Percentiles rank a stretch among this genome's conserved stretches.
phyloP scores from a whole-genome alignment of 1,140 invertebrate genomes.

The Pseudachorutes palmiensis region DNA sequence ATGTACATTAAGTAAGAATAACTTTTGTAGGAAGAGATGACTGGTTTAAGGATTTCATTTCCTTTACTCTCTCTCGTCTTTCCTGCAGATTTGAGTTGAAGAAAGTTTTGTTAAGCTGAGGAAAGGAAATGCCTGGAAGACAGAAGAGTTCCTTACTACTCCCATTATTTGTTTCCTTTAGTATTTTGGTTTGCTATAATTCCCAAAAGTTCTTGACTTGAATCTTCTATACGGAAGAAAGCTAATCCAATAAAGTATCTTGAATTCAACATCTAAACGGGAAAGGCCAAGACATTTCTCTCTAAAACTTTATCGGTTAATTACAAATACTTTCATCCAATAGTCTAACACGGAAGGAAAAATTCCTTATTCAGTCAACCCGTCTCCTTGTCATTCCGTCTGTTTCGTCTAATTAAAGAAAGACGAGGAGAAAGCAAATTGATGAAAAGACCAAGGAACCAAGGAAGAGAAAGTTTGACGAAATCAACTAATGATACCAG shows the following conservation, averaged over 20 bases:
- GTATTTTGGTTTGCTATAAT: not conserved
- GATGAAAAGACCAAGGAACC: not conserved
- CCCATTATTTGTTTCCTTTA: not conserved
- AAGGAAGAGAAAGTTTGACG: not conserved
- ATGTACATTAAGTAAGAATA: no score
- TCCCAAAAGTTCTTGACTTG: not conserved
- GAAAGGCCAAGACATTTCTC: not conserved
- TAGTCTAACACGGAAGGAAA: not conserved
- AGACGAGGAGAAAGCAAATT: not conserved
- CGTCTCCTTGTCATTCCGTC: not conserved
- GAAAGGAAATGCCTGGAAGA: not conserved
- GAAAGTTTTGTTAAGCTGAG: no score
- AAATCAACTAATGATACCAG: not conserved
- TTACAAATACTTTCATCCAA: not conserved
- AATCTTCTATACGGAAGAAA: not conserved
- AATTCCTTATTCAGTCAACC: no score
- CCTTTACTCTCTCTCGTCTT: no score
- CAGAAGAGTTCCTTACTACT: not conserved
- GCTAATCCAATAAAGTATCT: not conserved
- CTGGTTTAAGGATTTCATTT: no score
- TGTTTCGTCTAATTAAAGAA: not conserved
- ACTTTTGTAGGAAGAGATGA: no score
- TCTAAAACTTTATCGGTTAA: not conserved
- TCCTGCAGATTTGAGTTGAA: no score
- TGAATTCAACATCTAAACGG: not conserved